Conservation (phyloP, 2,797 vertebrate genomes). For the Buphagus erythrorhynchus region DNA sequence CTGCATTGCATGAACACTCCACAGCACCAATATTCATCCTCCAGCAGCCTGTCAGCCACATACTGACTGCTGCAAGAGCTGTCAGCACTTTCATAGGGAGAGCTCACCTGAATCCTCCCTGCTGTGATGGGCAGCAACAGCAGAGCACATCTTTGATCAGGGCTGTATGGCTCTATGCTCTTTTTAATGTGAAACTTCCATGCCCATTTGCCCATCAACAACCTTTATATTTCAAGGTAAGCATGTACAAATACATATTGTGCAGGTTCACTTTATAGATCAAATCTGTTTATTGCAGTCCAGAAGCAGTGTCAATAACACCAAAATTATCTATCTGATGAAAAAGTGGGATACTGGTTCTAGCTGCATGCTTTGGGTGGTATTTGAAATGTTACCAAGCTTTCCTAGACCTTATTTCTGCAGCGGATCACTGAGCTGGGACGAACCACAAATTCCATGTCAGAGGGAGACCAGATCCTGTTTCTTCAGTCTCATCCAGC, state of each 20-base stretch:
- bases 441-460: neutral
- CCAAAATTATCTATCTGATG: neutral
- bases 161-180: neutral
- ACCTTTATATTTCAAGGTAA: neutral
- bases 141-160: neutral
- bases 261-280: neutral
- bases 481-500: neutral
- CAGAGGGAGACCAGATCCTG: neutral
- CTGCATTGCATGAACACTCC: neutral
- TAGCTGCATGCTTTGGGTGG: neutral
- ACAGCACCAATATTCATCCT: accelerated
- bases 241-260: accelerated
- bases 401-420: neutral
- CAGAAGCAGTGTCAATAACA: neutral
- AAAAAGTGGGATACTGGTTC: neutral
- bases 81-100: neutral
- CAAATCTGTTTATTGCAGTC: neutral
- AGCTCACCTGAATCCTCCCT: neutral
- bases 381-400: neutral
- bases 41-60: neutral
- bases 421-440: neutral
- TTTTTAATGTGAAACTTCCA: neutral
- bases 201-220: neutral
- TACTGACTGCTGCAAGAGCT: neutral
- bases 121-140: neutral